Percentiles rank a stretch among this genome's conserved stretches.
phyloP scores from a whole-genome alignment of 2,113 vertebrate genomes.

The Octodon degus region DNA sequence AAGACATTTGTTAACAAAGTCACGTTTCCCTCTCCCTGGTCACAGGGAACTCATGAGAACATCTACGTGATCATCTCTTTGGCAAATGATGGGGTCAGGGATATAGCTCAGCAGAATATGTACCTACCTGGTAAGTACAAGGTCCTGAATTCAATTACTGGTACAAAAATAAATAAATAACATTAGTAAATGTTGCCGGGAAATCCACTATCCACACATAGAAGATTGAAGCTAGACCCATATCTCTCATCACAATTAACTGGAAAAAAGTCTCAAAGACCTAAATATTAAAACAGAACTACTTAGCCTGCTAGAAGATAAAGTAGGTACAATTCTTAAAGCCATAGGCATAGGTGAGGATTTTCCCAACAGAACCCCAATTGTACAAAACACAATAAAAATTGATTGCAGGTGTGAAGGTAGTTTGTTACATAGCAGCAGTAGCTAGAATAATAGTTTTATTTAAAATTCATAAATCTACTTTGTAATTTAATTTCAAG shows the following conservation, averaged over 20 bases:
- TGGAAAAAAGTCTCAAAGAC: not conserved
- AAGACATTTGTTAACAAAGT: not conserved
- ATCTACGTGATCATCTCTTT: not conserved
- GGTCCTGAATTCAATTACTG: too few species aligned
- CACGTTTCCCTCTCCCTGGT: not conserved
- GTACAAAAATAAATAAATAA: too few species aligned
- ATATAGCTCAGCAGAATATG: too few species aligned
- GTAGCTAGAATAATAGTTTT: not conserved
- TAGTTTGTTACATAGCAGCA: not conserved
- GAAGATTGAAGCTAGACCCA: not conserved
- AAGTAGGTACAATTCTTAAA: not conserved
- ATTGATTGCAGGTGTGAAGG: not conserved
- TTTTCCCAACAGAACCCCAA: not conserved
- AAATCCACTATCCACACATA: too few species aligned
- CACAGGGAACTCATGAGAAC: not conserved
- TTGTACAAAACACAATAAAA: not conserved
- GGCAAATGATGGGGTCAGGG: not conserved
- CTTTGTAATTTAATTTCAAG: slow-evolving; percentile 13
- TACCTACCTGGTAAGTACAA: too few species aligned
- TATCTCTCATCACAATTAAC: not conserved
- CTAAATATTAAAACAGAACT: not conserved
- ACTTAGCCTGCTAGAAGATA: not conserved
- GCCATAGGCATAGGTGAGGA: not conserved
- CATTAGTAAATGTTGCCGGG: not conserved
- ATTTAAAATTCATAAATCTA: not conserved